These are phyloP conservation scores for Epistrophella euchroma DNA, from an alignment of 2,888 invertebrate species.

Conservation along the genomic window DNA sequence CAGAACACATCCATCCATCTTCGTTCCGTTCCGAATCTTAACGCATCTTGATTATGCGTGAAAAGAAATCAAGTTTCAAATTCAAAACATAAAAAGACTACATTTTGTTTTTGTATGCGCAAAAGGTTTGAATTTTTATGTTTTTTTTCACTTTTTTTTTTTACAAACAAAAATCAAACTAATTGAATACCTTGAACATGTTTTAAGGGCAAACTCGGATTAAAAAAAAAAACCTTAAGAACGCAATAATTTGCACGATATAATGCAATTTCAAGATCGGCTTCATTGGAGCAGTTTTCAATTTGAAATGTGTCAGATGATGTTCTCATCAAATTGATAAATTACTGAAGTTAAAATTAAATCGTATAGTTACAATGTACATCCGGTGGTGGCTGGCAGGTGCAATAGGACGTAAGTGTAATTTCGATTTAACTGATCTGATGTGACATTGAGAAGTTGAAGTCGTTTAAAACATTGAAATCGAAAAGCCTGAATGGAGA, in stretches of 20 bases:
- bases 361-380: background rate
- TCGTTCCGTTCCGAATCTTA: background rate
- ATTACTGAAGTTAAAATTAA: background rate
- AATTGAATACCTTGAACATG: background rate
- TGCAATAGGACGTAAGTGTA: background rate
- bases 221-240: background rate
- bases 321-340: background rate
- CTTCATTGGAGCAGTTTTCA: background rate
- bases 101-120: background rate
- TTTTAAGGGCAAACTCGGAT: background rate
- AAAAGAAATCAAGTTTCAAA: conserved; percentile 10
- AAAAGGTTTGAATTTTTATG: background rate
- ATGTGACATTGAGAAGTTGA: background rate
- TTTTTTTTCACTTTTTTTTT: conserved; percentile 7
- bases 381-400: background rate
- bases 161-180: background rate
- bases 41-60: conserved; percentile 11
- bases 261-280: conserved; percentile 1
- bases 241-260: background rate
- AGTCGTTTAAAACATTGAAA: background rate
- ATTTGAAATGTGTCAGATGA: background rate
- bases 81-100: background rate
- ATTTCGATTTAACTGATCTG: background rate
- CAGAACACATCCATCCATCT: conserved; percentile 16
- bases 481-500: background rate